Conservation (phyloP, 2,797 vertebrate genomes). For the Micromesistius poutassou region DNA sequence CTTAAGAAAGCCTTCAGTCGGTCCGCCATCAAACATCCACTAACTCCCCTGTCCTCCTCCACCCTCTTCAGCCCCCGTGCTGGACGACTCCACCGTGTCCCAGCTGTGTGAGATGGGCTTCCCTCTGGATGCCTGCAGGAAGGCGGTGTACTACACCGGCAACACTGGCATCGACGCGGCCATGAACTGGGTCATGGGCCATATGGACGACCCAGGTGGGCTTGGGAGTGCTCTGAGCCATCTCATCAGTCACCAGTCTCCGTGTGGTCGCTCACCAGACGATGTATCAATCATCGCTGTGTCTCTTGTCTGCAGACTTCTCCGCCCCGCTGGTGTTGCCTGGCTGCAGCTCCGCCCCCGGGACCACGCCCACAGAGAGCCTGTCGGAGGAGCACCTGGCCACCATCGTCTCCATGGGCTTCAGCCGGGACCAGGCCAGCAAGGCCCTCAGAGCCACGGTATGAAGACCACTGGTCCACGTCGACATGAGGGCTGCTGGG, state of each 20-base stretch:
- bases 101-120: conserved; percentile 99
- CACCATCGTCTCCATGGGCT: conserved; percentile 98
- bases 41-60: conserved; percentile 36
- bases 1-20: background rate
- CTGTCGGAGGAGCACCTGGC: conserved; percentile 92
- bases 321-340: conserved; percentile 90
- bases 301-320: conserved; percentile 78
- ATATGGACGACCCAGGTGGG: conserved; percentile 97
- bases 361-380: conserved; percentile 80
- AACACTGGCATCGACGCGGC: conserved; percentile 94
- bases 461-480: conserved; percentile 31
- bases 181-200: conserved; percentile 99
- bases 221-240: background rate
- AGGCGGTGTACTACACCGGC: conserved; percentile 96
- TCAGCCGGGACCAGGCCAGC: conserved; percentile 95
- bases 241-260: background rate
- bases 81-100: conserved; percentile 93
- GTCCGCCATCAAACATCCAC: conserved; percentile 3
- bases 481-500: background rate
- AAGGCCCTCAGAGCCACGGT: conserved; percentile 95
- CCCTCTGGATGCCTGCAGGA: conserved; percentile 93
- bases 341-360: conserved; percentile 82
- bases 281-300: background rate
- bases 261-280: background rate
- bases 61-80: conserved; percentile 81